Conservation (phyloP, 1,140 invertebrate species). For the Drosophila santomea region DNA sequence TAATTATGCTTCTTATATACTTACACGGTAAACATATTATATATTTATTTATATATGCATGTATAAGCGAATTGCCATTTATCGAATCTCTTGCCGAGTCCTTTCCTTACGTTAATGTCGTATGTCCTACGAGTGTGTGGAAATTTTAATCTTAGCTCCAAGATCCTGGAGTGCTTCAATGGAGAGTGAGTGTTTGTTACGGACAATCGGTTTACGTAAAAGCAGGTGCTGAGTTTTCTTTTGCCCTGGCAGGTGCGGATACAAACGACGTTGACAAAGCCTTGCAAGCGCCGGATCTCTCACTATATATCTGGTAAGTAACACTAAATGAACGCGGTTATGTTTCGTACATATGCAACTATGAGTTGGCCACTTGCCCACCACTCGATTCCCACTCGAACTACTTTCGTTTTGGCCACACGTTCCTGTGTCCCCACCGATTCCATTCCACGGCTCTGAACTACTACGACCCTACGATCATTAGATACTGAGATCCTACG, state of each 20-base stretch:
- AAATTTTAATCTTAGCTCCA: constrained; percentile 43
- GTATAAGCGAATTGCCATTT: constrained; percentile 54
- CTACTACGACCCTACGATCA: neutral
- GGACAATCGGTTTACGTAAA: constrained; percentile 35
- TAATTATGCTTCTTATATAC: constrained; percentile 74
- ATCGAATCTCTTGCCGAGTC: constrained; percentile 50
- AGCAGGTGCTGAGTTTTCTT: constrained; percentile 35
- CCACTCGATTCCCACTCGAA: constrained; percentile 12
- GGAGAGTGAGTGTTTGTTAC: constrained; percentile 19
- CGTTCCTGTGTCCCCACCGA: constrained; percentile 20
- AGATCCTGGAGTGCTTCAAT: constrained; percentile 9
- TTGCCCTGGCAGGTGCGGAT: constrained; percentile 43
- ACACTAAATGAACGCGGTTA: constrained; percentile 50
- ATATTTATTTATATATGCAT: constrained; percentile 61
- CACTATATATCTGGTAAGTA: constrained; percentile 45
- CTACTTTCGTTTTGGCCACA: constrained; percentile 32
- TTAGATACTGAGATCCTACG: neutral
- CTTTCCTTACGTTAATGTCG: constrained; percentile 57
- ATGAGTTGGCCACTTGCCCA: constrained; percentile 21
- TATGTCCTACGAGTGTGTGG: constrained; percentile 60
- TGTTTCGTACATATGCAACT: constrained; percentile 44
- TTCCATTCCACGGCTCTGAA: neutral
- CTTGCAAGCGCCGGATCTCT: constrained; percentile 37
- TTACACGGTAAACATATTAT: constrained; percentile 76
- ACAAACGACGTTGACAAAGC: constrained; percentile 53